Evolutionary conservation across 2,888 invertebrate genomes (phyloP).

Genomic region (Gastrophysa polygoni): DNA sequence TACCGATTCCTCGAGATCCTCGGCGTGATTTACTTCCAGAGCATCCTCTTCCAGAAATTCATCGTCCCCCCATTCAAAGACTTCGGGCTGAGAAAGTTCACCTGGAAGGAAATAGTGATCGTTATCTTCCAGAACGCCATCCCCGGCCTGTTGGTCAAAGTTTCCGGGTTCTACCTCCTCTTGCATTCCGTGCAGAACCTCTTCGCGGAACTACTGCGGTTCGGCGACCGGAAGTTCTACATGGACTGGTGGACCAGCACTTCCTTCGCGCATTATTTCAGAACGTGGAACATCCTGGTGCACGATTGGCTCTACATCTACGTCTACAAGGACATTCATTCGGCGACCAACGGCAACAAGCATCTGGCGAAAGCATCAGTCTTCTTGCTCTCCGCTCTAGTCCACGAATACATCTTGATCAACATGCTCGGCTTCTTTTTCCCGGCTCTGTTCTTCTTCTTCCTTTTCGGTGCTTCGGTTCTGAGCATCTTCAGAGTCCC

Average conservation of each 20-base stretch:
- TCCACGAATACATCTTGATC: constrained; percentile 87
- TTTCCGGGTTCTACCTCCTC: constrained; percentile 75
- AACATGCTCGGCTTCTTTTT: constrained; percentile 85
- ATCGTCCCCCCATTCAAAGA: constrained; percentile 71
- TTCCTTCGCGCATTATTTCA: constrained; percentile 81
- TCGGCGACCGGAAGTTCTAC: constrained; percentile 86
- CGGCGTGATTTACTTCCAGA: constrained; percentile 79
- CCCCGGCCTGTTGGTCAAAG: constrained; percentile 69
- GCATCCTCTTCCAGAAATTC: constrained; percentile 81
- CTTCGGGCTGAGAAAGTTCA: constrained; percentile 61
- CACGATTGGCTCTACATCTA: constrained; percentile 94
- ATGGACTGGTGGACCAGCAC: constrained; percentile 95
- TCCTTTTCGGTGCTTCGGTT: constrained; percentile 71
- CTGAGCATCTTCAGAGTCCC: constrained; percentile 61
- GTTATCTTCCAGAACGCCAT: constrained; percentile 76
- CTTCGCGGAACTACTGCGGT: constrained; percentile 85
- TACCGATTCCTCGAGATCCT: constrained; percentile 76
- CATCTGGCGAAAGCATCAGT: constrained; percentile 66
- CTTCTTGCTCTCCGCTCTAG: constrained; percentile 80
- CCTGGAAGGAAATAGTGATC: constrained; percentile 61
- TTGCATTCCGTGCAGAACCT: constrained; percentile 93
- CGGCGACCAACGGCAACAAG: constrained; percentile 58
- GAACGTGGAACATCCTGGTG: constrained; percentile 95
- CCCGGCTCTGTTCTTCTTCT: constrained; percentile 81
- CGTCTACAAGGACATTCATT: constrained; percentile 76